Base-by-base conservation (phyloP, 30 jellyfish, hydroid and myxozoan genomes). In the Pelagia noctiluca region DNA sequence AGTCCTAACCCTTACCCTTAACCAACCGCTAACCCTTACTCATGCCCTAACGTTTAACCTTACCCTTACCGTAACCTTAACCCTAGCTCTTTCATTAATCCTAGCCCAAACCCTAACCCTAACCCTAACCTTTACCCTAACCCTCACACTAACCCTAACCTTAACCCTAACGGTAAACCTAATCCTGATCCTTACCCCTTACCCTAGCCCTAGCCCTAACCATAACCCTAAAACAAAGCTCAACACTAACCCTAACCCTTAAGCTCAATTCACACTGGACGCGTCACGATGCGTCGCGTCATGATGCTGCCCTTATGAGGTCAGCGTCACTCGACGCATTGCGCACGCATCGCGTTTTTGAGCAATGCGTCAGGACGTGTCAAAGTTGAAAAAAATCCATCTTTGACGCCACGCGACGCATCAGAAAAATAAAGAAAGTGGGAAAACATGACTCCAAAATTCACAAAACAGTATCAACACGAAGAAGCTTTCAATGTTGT, bases 101-200 rank as follows among this genome's bases (percentile, higher is more conserved):
- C 57, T 42, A 42, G 16, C 57, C 57, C 57, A 16, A 42, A 42
- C 57, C n/a, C n/a, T n/a, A 5, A 8, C 16, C 57, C 57, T 42
- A 42, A 42, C 57, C 57, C 57, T 42, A 42, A 42, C 57, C 57
- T 16, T 42, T 5, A 42, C 57, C 57, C 57, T 60, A 60, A 60
- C 35, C 72, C 72, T 60, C 10, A 60, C 57, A 8, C 57, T 42
- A 42, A 42, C 57, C 57, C 57, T 42, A 42, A 42, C 57, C 57
- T 16, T 42, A 60, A 60, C 34, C n/a, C n/a, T n/a, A n/a, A n/a
- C n/a, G n/a, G n/a, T n/a, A n/a, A n/a, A n/a, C n/a, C n/a, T n/a
- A n/a, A n/a, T n/a, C n/a, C n/a, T n/a, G n/a, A n/a, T n/a, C n/a
- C n/a, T n/a, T n/a, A 42, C 8, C 57, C 57, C 57, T 42, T 5